Conservation (phyloP, 2,113 vertebrate species). For the human (Homo sapiens) region DNA sequence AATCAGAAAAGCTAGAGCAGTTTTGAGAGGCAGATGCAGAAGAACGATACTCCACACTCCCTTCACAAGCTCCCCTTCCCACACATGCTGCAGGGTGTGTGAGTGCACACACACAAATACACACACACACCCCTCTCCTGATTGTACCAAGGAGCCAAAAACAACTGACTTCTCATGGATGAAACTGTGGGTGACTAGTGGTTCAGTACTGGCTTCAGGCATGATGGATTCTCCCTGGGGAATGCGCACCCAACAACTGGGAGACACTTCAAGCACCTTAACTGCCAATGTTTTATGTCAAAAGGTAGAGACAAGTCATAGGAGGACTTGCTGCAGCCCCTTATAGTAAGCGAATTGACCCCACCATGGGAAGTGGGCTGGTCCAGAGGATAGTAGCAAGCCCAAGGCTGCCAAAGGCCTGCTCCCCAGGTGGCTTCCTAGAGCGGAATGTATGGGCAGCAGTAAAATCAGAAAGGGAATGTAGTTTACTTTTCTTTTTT, state of each 20-base stretch:
- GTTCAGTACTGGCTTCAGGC: not conserved
- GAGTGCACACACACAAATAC: not conserved
- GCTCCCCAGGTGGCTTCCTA: not conserved
- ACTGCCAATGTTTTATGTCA: not conserved
- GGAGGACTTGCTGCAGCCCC: not conserved
- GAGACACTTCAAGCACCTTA: not conserved
- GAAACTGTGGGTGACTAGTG: not conserved
- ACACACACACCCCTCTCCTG: not conserved
- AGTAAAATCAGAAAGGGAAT: not conserved
- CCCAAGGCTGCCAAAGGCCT: not conserved
- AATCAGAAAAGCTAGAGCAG: conserved; percentile 33
- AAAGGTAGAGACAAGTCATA: not conserved
- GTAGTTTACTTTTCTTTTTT: no score
- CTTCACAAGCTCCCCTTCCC: not conserved
- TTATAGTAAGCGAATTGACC: not conserved
- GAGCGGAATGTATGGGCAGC: conserved; percentile 19
- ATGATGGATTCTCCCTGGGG: not conserved
- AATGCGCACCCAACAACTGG: not conserved
- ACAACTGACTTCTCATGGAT: not conserved
- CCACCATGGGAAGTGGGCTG: not conserved
- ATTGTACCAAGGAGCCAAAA: not conserved
- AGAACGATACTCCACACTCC: not conserved
- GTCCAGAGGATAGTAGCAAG: not conserved
- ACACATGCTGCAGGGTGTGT: not conserved
- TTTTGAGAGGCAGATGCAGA: conserved; percentile 64